A percentile compares a stretch with the other conserved stretches of the same genome.
Conservation (phyloP, 1,140 invertebrate species). For the Ceratoteleas bidentatus region DNA sequence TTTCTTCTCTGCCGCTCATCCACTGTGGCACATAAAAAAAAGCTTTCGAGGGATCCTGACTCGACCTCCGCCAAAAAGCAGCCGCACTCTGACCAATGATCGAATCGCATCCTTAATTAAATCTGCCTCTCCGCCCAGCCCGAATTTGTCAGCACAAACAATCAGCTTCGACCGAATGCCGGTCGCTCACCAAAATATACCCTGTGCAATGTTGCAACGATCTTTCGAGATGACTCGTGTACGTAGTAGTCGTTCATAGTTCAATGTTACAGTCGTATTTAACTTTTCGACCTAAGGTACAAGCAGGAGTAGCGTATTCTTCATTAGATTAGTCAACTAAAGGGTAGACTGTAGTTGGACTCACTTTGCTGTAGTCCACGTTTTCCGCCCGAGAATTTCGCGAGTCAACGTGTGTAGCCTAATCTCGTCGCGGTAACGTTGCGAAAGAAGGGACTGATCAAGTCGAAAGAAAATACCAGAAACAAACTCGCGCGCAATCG, state of each 20-base stretch:
- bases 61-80: conserved; percentile 30
- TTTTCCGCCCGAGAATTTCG: conserved; percentile 55
- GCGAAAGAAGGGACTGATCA: conserved; percentile 50
- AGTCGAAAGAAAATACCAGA: neutral
- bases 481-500: neutral
- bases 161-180: conserved; percentile 13
- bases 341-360: conserved; percentile 64
- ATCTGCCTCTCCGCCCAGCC: neutral
- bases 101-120: conserved; percentile 20
- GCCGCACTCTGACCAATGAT: neutral
- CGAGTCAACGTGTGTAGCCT: conserved; percentile 67
- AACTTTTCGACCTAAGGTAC: conserved; percentile 72
- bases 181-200: conserved; percentile 29
- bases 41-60: conserved; percentile 14
- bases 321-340: conserved; percentile 71
- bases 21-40: conserved; percentile 24
- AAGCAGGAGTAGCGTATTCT: conserved; percentile 74
- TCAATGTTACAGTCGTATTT: conserved; percentile 63
- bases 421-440: conserved; percentile 41
- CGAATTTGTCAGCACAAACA: conserved; percentile 6
- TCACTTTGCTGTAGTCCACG: conserved; percentile 56
- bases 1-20: conserved; percentile 40
- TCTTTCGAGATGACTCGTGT: conserved; percentile 47
- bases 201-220: conserved; percentile 49
- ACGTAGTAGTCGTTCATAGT: conserved; percentile 48